These are phyloP conservation scores for Anniella stebbinsi DNA, from an alignment of 2,797 vertebrate species.

Conservation along the genomic window DNA sequence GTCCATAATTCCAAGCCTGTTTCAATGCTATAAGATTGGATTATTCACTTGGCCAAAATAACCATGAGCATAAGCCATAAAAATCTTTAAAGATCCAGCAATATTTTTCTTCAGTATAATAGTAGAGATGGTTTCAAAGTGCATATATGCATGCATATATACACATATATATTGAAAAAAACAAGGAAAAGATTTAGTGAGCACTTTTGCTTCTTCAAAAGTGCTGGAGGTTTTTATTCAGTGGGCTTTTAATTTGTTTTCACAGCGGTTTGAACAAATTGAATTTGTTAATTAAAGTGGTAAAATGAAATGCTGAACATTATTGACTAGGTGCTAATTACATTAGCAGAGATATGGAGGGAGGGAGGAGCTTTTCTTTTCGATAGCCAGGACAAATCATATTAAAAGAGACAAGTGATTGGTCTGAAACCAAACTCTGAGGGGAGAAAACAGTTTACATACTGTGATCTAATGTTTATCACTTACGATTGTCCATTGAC, in stretches of 20 bases:
- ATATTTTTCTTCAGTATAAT: not conserved
- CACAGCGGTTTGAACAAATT: constrained; percentile 94
- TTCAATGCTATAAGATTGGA: not conserved
- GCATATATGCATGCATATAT: too few relatives aligned
- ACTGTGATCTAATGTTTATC: constrained; percentile 80
- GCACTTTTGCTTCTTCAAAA: constrained; percentile 90
- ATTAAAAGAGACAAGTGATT: constrained; percentile 86
- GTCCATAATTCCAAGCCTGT: not conserved
- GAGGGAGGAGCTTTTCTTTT: constrained; percentile 87
- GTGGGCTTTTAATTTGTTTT: constrained; percentile 87
- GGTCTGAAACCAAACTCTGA: constrained; percentile 79
- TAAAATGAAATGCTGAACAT: constrained; percentile 99
- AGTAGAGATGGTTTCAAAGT: constrained; percentile 39
- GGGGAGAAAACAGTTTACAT: constrained; percentile 79
- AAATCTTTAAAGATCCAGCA: accelerated
- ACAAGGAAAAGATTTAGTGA: constrained; percentile 84
- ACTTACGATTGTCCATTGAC: constrained; percentile 75
- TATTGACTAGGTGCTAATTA: constrained; percentile 99
- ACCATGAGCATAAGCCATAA: constrained; percentile 7
- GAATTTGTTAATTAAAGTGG: constrained; percentile 99
- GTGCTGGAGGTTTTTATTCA: constrained; percentile 90
- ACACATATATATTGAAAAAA: constrained; percentile 67
- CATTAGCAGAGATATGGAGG: constrained; percentile 92
- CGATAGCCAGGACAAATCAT: constrained; percentile 92
- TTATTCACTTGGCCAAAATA: not conserved